Percentiles rank a stretch among this genome's conserved stretches.
phyloP scores from a whole-genome alignment of 2,888 invertebrate genomes.

The Sminthurinus aureus region DNA sequence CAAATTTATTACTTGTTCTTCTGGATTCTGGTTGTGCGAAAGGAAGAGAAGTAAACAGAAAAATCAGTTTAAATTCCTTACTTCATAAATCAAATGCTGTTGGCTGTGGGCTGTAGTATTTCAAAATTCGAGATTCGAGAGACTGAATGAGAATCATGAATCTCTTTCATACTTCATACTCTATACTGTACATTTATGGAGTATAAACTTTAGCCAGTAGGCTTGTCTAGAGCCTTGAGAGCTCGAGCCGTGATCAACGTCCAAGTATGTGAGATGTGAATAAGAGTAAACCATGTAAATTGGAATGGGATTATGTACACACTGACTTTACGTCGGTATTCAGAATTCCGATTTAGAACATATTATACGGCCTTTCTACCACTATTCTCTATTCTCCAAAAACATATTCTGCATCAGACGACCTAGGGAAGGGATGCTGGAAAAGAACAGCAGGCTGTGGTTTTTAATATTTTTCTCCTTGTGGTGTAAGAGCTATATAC shows the following conservation, averaged over 20 bases:
- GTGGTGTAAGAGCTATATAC: neutral
- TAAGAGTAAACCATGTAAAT: neutral
- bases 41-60: constrained; percentile 20
- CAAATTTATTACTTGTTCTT: neutral
- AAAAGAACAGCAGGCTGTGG: neutral
- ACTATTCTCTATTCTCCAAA: neutral
- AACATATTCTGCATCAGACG: neutral
- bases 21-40: neutral
- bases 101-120: neutral
- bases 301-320: neutral
- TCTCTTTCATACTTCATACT: neutral
- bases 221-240: too few relatives aligned
- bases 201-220: too few relatives aligned
- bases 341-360: neutral
- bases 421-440: neutral
- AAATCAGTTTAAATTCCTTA: constrained; percentile 35
- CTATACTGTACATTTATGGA: too few relatives aligned
- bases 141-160: neutral
- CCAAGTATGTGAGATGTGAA: neutral
- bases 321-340: neutral
- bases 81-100: constrained; percentile 29
- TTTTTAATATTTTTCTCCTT: too few relatives aligned
- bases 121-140: neutral
- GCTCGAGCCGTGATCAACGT: neutral
- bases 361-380: neutral